These are phyloP conservation scores for Amphipyra berbera DNA, from an alignment of 2,888 invertebrate genomes.

Conservation along the genomic window DNA sequence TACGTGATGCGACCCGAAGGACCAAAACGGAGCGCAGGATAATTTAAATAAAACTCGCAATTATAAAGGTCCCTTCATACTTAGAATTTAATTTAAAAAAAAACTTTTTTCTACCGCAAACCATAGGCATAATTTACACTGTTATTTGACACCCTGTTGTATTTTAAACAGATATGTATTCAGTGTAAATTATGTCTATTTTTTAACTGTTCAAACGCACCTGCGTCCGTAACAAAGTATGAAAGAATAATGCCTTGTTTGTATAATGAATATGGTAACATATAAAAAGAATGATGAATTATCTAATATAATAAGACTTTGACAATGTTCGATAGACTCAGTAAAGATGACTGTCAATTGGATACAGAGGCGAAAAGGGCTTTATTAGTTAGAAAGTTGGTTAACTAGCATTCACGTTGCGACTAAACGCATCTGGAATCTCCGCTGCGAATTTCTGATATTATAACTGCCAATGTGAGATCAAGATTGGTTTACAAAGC, in stretches of 20 bases:
- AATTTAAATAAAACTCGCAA: slow-evolving; percentile 1
- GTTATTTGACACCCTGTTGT: slow-evolving; percentile 28
- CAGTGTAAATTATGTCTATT: slow-evolving; percentile 26
- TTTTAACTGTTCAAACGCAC: slow-evolving; percentile 32
- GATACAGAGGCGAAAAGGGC: slow-evolving; percentile 73
- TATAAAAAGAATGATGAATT: slow-evolving; percentile 82
- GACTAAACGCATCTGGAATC: slow-evolving; percentile 16
- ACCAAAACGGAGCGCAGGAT: not conserved
- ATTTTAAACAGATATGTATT: slow-evolving; percentile 33
- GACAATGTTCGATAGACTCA: slow-evolving; percentile 81
- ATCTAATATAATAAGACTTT: slow-evolving; percentile 86
- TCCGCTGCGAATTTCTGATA: not conserved
- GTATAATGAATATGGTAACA: slow-evolving; percentile 81
- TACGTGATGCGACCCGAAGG: slow-evolving; percentile 19
- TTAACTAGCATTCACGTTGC: slow-evolving; percentile 36
- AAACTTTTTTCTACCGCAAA: not conserved
- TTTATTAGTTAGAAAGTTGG: slow-evolving; percentile 67
- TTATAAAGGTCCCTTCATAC: no score
- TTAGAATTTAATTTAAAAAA: not conserved
- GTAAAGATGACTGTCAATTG: slow-evolving; percentile 81
- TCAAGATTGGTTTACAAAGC: no score
- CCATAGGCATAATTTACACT: slow-evolving; percentile 23
- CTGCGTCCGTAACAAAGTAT: slow-evolving; percentile 74
- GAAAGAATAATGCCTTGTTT: slow-evolving; percentile 83
- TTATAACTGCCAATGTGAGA: no score